Evolutionary conservation across 2,888 invertebrate genomes (phyloP).

Genomic region (Parapristionchus giblindavisi): DNA sequence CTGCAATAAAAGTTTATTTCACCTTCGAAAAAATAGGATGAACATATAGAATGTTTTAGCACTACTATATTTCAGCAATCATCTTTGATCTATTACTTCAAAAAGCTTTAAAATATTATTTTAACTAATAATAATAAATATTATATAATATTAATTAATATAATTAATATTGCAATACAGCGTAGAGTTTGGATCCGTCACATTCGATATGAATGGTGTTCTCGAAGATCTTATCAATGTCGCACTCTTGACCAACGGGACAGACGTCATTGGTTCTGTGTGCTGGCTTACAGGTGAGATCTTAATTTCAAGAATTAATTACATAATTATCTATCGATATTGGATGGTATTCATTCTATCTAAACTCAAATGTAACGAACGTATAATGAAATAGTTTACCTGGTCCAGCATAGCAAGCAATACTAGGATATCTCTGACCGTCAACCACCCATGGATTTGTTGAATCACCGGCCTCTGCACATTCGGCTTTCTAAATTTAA

Average conservation of each 20-base stretch:
- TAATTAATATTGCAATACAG: too few relatives aligned
- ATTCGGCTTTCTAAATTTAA: neutral
- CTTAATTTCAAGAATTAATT: too few relatives aligned
- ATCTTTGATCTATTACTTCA: too few relatives aligned
- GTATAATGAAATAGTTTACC: neutral
- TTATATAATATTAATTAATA: too few relatives aligned
- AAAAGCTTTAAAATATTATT: too few relatives aligned
- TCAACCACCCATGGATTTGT: neutral
- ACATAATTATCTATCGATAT: too few relatives aligned
- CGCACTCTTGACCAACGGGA: neutral
- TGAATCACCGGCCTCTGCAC: neutral
- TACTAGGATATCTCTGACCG: neutral
- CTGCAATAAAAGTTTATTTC: neutral
- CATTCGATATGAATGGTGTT: neutral
- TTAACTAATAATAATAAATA: too few relatives aligned
- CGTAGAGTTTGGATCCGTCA: neutral
- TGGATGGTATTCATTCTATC: too few relatives aligned
- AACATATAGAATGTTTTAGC: too few relatives aligned
- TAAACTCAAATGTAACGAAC: neutral
- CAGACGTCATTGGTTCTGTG: neutral
- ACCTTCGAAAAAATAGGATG: neutral
- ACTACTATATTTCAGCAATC: too few relatives aligned
- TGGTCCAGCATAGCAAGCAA: neutral
- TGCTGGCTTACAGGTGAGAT: neutral
- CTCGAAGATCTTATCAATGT: neutral